These are phyloP conservation scores for Nebria salina DNA, from an alignment of 2,888 invertebrate genomes.

Conservation along the genomic window DNA sequence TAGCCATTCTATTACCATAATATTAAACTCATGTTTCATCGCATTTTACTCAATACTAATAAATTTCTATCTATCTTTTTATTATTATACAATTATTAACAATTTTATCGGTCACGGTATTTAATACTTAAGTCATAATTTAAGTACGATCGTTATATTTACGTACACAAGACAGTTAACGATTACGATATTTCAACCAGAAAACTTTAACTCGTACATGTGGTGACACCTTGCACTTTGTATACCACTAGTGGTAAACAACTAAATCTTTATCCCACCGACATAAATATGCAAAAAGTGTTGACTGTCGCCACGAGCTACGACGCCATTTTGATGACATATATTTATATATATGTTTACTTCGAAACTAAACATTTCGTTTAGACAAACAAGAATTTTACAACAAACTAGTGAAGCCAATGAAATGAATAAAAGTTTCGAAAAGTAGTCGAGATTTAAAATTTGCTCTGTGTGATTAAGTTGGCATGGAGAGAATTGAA, in stretches of 20 bases:
- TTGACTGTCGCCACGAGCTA: slow-evolving; percentile 1
- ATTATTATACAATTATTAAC: too few species aligned
- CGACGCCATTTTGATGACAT: not conserved
- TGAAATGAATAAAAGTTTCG: not conserved
- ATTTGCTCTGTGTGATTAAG: not conserved
- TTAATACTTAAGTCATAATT: too few species aligned
- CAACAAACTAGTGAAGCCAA: not conserved
- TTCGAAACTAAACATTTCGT: not conserved
- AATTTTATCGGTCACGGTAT: too few species aligned
- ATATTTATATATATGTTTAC: not conserved
- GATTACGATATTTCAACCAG: not conserved
- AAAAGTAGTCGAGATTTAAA: not conserved
- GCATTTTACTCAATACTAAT: not conserved
- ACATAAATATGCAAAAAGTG: slow-evolving; percentile 31
- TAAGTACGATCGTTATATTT: too few species aligned
- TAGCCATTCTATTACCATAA: slow-evolving; percentile 25
- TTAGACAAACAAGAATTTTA: not conserved
- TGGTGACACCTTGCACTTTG: not conserved
- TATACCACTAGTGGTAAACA: slow-evolving; percentile 15
- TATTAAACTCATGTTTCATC: slow-evolving; percentile 18
- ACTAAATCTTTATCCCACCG: slow-evolving; percentile 19
- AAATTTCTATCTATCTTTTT: too few species aligned
- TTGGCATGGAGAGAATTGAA: not conserved
- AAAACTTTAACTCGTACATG: not conserved
- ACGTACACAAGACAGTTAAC: too few species aligned